Percentiles rank a stretch among this genome's conserved stretches.
These are phyloP conservation scores for Drosophila santomea DNA, from an alignment of 1,140 invertebrate species.

Conservation along the genomic window DNA sequence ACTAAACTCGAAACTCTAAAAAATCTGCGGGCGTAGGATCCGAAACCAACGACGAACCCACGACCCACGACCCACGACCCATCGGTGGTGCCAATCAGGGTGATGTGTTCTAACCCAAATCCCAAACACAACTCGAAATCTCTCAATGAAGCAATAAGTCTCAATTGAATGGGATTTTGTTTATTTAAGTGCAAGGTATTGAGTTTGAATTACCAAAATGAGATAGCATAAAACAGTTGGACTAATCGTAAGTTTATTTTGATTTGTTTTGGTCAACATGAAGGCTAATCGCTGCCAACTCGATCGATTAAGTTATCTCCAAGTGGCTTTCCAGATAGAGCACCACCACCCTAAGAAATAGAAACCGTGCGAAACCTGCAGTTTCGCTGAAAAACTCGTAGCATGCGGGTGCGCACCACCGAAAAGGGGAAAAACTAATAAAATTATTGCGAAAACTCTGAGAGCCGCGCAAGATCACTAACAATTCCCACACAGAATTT, in stretches of 20 bases:
- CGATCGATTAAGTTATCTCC: constrained; percentile 54
- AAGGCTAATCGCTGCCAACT: constrained; percentile 22
- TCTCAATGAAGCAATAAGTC: constrained; percentile 72
- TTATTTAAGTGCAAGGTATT: constrained; percentile 57
- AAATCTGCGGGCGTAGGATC: constrained; percentile 81
- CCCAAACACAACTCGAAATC: constrained; percentile 29
- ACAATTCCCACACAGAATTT: constrained; percentile 30
- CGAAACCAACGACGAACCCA: not conserved
- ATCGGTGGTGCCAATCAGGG: constrained; percentile 47
- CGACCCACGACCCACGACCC: constrained; percentile 8
- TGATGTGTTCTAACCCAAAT: constrained; percentile 35
- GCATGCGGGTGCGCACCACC: constrained; percentile 60
- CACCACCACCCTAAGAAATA: not conserved
- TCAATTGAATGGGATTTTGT: constrained; percentile 61
- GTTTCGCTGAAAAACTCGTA: constrained; percentile 20
- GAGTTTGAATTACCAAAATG: constrained; percentile 2
- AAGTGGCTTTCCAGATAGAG: constrained; percentile 23
- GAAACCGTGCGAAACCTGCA: constrained; percentile 53
- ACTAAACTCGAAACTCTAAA: constrained; percentile 59
- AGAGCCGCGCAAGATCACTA: constrained; percentile 5
- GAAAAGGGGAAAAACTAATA: constrained; percentile 13
- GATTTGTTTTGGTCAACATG: not conserved
- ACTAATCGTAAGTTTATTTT: constrained; percentile 14
- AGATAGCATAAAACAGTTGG: not conserved
- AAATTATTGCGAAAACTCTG: constrained; percentile 45